Conservation (phyloP, 2,113 vertebrate genomes). For the Phaetusa simplex region DNA sequence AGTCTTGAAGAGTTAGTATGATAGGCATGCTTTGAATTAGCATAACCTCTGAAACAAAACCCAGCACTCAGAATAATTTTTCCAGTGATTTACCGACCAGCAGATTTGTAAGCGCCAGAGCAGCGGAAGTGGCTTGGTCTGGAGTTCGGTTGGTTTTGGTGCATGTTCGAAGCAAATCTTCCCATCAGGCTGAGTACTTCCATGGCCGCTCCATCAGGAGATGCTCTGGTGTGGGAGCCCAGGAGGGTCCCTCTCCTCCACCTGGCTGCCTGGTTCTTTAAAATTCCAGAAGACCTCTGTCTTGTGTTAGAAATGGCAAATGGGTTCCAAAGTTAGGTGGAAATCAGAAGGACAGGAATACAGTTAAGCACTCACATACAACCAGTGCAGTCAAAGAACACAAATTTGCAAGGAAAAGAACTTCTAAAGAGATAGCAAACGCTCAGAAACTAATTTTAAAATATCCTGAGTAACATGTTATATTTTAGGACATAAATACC, state of each 20-base stretch:
- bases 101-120: not conserved
- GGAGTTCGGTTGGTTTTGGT: not conserved
- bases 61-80: not conserved
- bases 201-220: rapidly evolving
- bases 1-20: not conserved
- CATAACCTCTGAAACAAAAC: not conserved
- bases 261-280: not conserved
- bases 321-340: not conserved
- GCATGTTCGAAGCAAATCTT: not conserved
- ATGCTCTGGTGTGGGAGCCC: not conserved
- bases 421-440: not conserved
- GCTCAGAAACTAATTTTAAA: not conserved
- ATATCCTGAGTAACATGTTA: not conserved
- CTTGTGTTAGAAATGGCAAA: not conserved
- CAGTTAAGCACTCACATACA: not conserved
- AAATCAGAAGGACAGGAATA: not conserved
- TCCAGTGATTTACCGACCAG: not conserved
- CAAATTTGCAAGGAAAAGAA: not conserved
- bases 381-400: not conserved
- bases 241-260: not conserved
- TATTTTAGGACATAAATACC: not conserved
- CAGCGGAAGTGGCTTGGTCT: not conserved
- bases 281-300: not conserved
- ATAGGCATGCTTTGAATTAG: not conserved
- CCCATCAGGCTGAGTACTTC: not conserved